Evolutionary conservation across 2,113 vertebrate species (phyloP).

Genomic region (Origma solitaria): DNA sequence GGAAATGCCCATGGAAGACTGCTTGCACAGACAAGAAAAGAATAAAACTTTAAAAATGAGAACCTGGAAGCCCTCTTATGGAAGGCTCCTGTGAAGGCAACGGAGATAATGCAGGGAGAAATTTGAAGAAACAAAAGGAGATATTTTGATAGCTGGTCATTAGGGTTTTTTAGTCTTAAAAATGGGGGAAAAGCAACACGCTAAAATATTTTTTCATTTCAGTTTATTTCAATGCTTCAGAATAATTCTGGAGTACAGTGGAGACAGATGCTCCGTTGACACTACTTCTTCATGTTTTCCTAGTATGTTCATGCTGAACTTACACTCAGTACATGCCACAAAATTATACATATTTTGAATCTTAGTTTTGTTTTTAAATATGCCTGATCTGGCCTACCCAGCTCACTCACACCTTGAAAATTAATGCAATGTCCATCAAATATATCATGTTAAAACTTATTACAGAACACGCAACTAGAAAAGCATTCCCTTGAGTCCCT

Average conservation of each 20-base stretch:
- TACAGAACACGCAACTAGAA: not conserved
- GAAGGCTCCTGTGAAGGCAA: not conserved
- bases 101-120: not conserved
- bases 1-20: not conserved
- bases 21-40: not conserved
- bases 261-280: accelerated
- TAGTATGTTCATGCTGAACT: not conserved
- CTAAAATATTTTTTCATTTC: not conserved
- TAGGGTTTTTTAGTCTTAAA: not conserved
- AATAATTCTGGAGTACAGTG: not conserved
- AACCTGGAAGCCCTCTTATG: not conserved
- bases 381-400: not conserved
- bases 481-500: not conserved
- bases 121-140: not conserved
- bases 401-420: not conserved
- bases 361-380: not conserved
- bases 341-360: not conserved
- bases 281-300: not conserved
- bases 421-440: not conserved
- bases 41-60: not conserved
- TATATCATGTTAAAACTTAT: not conserved
- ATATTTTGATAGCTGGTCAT: not conserved
- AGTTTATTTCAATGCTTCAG: not conserved
- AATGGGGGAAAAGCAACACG: not conserved
- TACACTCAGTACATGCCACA: not conserved